Base-by-base conservation (phyloP, 2,888 invertebrate genomes). In the Agonum fuliginosum region DNA sequence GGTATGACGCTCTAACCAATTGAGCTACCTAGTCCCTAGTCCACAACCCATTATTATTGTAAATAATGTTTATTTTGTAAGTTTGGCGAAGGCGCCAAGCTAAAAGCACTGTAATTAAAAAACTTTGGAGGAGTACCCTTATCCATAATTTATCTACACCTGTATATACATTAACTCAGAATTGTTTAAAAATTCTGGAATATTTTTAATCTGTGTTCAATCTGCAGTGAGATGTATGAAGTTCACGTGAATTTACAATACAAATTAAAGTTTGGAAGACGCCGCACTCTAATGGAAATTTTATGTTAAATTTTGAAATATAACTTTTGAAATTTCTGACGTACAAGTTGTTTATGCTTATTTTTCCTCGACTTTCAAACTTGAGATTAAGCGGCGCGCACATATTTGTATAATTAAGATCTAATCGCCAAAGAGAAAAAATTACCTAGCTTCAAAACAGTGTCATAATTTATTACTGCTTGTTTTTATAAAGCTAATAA, bases 171-270 rank as follows among this genome's bases (percentile, higher is more conserved):
- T 37, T 48, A 17, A 8, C 19, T 12, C 19, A 48, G 8, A 12
- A 48, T 20, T 17, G 48, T 48, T 17, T 48, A 48, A 62, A 62
- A 62, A 62, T 30, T 67, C 41, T 67, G 2, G 20, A 67, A 67
- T 41, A 41, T 67, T 58, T 67, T 67, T 67, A 67, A 67, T 67
- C 67, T 67, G 20, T 67, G 41, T 22, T n/a, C 67, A 67, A 37
- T 67, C 41, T 67, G 37, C 41, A 20, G 27, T 6, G 19, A 62
- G 48, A 62, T 62, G 37, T 30, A 62, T 62, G 62, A 34, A 67
- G 10, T 67, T 67, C 12, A 10, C n/a, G 17, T n/a, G 24, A 67
- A 67, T 41, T 67, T 67, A 67, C 67, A 67, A 67, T 67, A 67
- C 67, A 67, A 67, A 67, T 67, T 67, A 22, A 67, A 67, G 37